Evolutionary conservation across 2,113 vertebrate species (phyloP).

Genomic region (Periophthalmus modestus): DNA sequence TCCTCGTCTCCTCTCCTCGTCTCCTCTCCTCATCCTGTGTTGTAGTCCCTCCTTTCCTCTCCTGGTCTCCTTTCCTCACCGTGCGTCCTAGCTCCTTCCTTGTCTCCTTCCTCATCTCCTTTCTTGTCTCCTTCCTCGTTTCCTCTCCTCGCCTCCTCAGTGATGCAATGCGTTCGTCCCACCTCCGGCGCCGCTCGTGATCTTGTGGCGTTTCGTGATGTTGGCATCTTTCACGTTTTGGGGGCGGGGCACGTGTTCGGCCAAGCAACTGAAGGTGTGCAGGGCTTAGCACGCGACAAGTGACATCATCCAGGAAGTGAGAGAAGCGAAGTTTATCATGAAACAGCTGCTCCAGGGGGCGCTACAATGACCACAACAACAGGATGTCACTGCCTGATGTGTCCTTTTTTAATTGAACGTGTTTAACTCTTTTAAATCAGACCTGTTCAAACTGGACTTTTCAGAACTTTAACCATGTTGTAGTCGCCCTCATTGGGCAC

Average conservation of each 20-base stretch:
- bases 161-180: constrained; percentile 67
- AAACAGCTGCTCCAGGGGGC: neutral
- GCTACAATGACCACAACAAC: neutral
- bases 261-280: constrained; percentile 66
- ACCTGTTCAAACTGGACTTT: too few relatives aligned
- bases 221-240: neutral
- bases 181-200: constrained; percentile 34
- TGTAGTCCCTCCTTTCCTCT: too few relatives aligned
- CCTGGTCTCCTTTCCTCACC: neutral
- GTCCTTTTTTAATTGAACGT: too few relatives aligned
- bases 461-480: too few relatives aligned
- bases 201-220: constrained; percentile 14
- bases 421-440: too few relatives aligned
- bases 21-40: neutral
- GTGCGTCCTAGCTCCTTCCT: neutral
- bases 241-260: constrained; percentile 16
- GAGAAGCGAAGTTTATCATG: constrained; percentile 81
- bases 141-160: constrained; percentile 57
- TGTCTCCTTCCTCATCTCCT: neutral
- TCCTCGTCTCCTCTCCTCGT: neutral
- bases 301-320: constrained; percentile 86
- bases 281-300: constrained; percentile 79
- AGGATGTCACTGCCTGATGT: too few relatives aligned
- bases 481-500: too few relatives aligned
- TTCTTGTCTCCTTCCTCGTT: constrained; percentile 21